A percentile compares a stretch with the other conserved stretches of the same genome.
These are phyloP conservation scores for Epicampocera succincta DNA, from an alignment of 2,888 invertebrate genomes.

Conservation along the genomic window DNA sequence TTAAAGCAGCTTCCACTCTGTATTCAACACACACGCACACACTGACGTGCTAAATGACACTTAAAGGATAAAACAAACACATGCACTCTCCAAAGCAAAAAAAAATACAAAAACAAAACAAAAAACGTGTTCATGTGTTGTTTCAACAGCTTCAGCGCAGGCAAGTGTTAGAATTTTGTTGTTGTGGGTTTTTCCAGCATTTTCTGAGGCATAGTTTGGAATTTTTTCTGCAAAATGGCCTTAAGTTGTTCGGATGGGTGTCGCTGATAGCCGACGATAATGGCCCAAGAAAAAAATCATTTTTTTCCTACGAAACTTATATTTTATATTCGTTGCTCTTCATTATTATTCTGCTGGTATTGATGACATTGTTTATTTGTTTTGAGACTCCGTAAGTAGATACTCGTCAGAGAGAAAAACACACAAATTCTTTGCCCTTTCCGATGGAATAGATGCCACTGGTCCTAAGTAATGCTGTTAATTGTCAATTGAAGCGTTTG, in stretches of 20 bases:
- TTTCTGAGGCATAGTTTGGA: neutral
- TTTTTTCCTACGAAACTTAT: conserved; percentile 43
- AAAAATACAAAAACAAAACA: neutral
- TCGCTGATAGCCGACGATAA: conserved; percentile 55
- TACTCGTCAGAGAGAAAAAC: no score
- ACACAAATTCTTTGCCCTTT: conserved; percentile 1
- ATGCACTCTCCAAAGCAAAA: neutral
- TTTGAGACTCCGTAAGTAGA: conserved; percentile 8
- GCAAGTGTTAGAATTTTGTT: conserved; percentile 52
- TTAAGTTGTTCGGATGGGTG: conserved; percentile 59
- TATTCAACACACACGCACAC: neutral
- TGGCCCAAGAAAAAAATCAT: conserved; percentile 32
- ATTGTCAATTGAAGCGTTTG: conserved; percentile 73
- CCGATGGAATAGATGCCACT: conserved; percentile 19
- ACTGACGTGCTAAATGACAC: conserved; percentile 47
- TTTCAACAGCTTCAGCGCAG: conserved; percentile 26
- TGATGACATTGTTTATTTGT: conserved; percentile 57
- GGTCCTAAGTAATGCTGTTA: conserved; percentile 59
- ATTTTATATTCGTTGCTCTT: conserved; percentile 21
- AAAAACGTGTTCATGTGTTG: neutral
- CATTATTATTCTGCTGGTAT: conserved; percentile 44
- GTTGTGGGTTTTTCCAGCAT: neutral
- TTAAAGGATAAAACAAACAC: conserved; percentile 50
- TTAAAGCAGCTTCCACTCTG: conserved; percentile 29
- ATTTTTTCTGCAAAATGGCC: conserved; percentile 55